Base-by-base conservation (phyloP, 2,797 vertebrate genomes). In the Hephaestus fuliginosus region DNA sequence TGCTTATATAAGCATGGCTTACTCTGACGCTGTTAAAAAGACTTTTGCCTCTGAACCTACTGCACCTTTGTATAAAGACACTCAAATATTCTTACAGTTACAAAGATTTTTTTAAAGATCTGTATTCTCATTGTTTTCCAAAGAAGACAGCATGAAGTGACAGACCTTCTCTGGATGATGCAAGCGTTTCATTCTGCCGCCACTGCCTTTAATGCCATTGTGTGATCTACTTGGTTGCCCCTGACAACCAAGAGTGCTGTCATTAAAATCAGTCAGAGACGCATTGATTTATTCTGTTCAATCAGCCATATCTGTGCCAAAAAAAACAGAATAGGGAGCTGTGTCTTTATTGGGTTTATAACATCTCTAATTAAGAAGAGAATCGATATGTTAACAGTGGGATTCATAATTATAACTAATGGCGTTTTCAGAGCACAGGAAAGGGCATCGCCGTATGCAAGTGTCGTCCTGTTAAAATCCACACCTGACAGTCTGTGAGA, bases 341-440 rank as follows among this genome's bases (percentile, higher is more conserved):
- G 25, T 20, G 68, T 78, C 70, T 75, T 84, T 62, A 78, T 48
- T 68, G 66, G 66, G 36, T 76, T 82, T 72, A 53, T 65, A 74
- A 60, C 69, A 61, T 77, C 85, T 88, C 76, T 88, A 87, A 91
- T 90, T 87, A 87, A 75, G 69, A 68, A 12, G 20, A 80, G 17
- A 89, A 80, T 90, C 88, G 30, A 88, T 82, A 77, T 75, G 67
- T 78, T 79, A 83, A 82, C 72, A 61, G 66, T 51, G n/a, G 1
- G 67, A 78, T 71, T 90, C 64, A 81, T 89, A 86, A 87, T 88
- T 84, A 66, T 60, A 63, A 79, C 55, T 80, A 77, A 86, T 83
- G 83, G 46, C 48, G 6, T 79, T 81, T 85, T 81, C 70, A 77
- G 43, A 53, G 64, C 51, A 78, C 15, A 46, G 75, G 70, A 76